Evolutionary conservation across 2,113 vertebrate species (phyloP).

Genomic region (Artemisiospiza belli): DNA sequence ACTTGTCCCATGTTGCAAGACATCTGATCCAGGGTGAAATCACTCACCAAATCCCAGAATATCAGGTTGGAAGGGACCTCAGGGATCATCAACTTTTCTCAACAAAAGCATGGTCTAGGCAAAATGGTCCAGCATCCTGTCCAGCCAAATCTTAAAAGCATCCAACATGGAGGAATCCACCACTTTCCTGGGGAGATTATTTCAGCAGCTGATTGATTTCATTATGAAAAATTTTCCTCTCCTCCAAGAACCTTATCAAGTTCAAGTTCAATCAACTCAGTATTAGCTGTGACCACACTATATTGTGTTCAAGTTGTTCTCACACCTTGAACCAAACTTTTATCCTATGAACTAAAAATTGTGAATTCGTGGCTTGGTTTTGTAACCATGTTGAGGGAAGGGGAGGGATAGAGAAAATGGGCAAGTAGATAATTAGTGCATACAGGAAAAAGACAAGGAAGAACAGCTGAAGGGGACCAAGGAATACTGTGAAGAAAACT

Average conservation of each 20-base stretch:
- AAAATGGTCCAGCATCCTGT: background rate
- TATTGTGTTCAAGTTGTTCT: background rate
- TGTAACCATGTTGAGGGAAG: background rate
- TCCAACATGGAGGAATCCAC: background rate
- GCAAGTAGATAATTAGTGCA: background rate
- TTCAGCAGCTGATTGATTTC: background rate
- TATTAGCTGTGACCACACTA: background rate
- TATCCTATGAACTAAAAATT: background rate
- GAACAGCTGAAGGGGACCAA: background rate
- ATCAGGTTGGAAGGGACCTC: background rate
- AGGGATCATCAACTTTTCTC: background rate
- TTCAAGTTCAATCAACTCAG: background rate
- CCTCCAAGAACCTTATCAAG: background rate
- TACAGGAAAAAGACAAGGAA: background rate
- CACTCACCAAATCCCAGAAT: background rate
- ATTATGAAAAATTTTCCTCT: background rate
- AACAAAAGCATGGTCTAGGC: background rate
- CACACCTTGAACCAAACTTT: background rate
- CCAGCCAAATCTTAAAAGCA: background rate
- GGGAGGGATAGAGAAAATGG: background rate
- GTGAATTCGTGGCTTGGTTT: background rate
- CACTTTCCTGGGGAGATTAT: background rate
- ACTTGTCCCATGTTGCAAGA: background rate
- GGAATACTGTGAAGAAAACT: background rate
- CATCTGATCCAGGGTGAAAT: background rate